Evolutionary conservation across 1,140 invertebrate species (phyloP), one percentile per base, ranked within the genome.

Genomic region (Mycetomoellerius zeteki): DNA sequence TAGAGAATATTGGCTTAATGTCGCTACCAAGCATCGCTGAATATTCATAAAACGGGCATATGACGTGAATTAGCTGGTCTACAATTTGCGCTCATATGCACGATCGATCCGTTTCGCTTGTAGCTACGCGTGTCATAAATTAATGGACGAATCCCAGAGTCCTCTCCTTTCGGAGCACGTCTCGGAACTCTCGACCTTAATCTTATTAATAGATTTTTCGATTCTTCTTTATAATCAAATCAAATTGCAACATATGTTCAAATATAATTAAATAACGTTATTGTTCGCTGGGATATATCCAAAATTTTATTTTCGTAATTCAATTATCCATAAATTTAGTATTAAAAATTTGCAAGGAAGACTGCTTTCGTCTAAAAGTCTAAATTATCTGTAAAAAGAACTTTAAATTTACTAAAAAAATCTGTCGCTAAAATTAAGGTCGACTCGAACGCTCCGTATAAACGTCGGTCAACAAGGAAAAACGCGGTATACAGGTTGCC

Each of bases 381-480:
- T 30, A 37, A 80, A 69, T 24, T 52, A 37, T 52, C 3, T 21
- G n/a, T 54, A n/a, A 56, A 10, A 47, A 37, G 4, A 50, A 71
- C 6, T 58, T 0, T n/a, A 56, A 56, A 47, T 52, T 81, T 71
- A 27, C 8, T 69, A 30, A 64, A 67, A 67, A 47, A 80, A 67
- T 16, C 27, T 12, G 47, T 16, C 27, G 62, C 54, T 52, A 71
- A 81, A 81, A 54, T 69, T 69, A 69, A 81, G n/a, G n/a, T 69
- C 47, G 33, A 67, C 33, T 27, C 14, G n/a, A n/a, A 52, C 47
- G 21, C 10, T 37, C 10, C 14, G 30, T 69, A 12, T 37, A 30
- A 80, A 54, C 27, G n/a, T 27, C 47, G n/a, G 30, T 37, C 30
- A 54, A 81, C 64, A n/a, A 54, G 77, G 16, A 81, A 54, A 69